Percentiles rank a stretch among this genome's conserved stretches.
Conservation (phyloP, 2,113 vertebrate species). For the Riparia riparia region DNA sequence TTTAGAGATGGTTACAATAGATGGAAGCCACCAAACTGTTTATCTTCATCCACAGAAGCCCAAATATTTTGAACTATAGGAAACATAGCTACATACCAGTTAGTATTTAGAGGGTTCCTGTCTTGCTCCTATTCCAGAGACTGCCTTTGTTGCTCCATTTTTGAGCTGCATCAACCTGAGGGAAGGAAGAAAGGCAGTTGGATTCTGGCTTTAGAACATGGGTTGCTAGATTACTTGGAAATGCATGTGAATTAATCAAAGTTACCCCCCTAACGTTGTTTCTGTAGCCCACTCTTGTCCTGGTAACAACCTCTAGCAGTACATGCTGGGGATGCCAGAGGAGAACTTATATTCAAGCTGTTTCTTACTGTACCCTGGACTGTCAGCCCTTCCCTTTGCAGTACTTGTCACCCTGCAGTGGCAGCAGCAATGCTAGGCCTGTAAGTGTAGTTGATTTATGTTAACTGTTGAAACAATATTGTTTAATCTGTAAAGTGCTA, state of each 20-base stretch:
- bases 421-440: slow-evolving; percentile 27
- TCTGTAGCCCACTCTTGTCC: not conserved
- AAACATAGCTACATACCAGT: not conserved
- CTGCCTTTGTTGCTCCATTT: not conserved
- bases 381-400: slow-evolving; percentile 5
- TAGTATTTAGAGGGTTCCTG: not conserved
- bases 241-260: not conserved
- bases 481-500: slow-evolving; percentile 85
- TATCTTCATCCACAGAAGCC: not conserved
- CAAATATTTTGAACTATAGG: not conserved
- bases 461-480: slow-evolving; percentile 81
- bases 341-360: not conserved
- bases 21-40: not conserved
- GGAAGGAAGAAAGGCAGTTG: not conserved
- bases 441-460: slow-evolving; percentile 78
- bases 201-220: not conserved
- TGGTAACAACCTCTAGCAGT: not conserved
- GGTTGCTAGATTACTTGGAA: not conserved
- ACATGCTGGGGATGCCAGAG: not conserved
- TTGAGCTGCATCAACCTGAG: not conserved
- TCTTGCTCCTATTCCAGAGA: not conserved
- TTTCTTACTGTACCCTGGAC: not conserved
- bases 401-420: not conserved
- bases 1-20: not conserved
- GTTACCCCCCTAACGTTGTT: not conserved